Evolutionary conservation across 2,113 vertebrate genomes (phyloP).

Genomic region (Thamnophis sirtalis): DNA sequence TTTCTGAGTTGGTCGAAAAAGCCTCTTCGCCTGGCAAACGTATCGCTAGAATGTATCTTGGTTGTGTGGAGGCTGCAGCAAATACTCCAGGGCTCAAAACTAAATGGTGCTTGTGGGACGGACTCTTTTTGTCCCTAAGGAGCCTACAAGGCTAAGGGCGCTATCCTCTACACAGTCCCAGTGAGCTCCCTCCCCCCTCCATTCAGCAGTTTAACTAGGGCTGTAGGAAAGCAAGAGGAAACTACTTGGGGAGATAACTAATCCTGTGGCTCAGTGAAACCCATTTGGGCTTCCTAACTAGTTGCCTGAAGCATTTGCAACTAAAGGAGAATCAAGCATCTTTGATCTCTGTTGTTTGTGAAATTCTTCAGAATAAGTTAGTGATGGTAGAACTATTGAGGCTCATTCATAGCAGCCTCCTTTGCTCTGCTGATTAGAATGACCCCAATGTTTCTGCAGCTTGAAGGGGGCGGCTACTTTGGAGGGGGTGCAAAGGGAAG

Average conservation of each 20-base stretch:
- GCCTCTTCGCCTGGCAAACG: background rate
- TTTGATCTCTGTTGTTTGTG: slow-evolving; percentile 10
- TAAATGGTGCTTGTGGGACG: background rate
- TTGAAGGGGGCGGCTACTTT: background rate
- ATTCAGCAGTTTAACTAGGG: background rate
- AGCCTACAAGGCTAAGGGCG: background rate
- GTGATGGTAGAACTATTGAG: background rate
- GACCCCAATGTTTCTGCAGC: background rate
- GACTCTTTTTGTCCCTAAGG: background rate
- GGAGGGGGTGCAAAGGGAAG: background rate
- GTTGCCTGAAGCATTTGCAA: background rate
- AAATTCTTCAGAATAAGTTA: background rate
- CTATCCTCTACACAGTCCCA: background rate
- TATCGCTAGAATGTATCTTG: background rate
- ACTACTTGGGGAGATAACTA: background rate
- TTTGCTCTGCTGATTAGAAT: background rate
- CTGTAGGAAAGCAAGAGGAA: background rate
- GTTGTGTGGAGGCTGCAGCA: background rate
- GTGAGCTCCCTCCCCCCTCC: background rate
- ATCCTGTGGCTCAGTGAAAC: background rate
- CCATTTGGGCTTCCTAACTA: background rate
- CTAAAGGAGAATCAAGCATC: background rate
- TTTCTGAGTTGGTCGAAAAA: too few relatives aligned
- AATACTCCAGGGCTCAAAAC: background rate
- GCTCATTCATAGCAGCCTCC: background rate